A percentile compares a stretch with the other conserved stretches of the same genome.
These are phyloP conservation scores for Noctua janthina DNA, from an alignment of 2,888 invertebrate genomes.

Conservation along the genomic window DNA sequence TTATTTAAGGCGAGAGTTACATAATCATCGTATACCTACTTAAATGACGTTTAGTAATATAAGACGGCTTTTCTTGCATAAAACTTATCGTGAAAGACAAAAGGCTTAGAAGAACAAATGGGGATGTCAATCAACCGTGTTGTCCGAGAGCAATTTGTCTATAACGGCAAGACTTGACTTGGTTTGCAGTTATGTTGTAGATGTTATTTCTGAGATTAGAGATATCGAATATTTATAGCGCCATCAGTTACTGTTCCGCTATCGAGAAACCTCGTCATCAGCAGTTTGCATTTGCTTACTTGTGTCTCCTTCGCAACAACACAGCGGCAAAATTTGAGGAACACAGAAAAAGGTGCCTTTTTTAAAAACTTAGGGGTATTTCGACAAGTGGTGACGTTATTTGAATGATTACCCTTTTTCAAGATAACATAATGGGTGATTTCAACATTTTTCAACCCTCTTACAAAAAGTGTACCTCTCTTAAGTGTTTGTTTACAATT, in stretches of 20 bases:
- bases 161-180: not conserved
- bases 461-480: too few species aligned
- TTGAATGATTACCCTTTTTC: too few species aligned
- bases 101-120: not conserved
- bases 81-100: not conserved
- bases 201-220: not conserved
- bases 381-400: too few species aligned
- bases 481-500: too few species aligned
- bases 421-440: too few species aligned
- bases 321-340: too few species aligned
- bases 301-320: not conserved
- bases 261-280: not conserved
- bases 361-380: too few species aligned
- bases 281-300: not conserved
- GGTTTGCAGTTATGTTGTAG: not conserved
- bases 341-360: too few species aligned
- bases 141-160: not conserved
- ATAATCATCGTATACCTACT: not conserved
- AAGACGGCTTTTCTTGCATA: not conserved
- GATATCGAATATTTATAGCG: not conserved
- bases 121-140: not conserved
- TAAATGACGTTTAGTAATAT: not conserved
- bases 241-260: not conserved
- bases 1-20: slow-evolving; percentile 4
- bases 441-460: too few species aligned